Conservation (phyloP, 92 coral and sea anemone genomes). For the Epizoanthus fatuus region DNA sequence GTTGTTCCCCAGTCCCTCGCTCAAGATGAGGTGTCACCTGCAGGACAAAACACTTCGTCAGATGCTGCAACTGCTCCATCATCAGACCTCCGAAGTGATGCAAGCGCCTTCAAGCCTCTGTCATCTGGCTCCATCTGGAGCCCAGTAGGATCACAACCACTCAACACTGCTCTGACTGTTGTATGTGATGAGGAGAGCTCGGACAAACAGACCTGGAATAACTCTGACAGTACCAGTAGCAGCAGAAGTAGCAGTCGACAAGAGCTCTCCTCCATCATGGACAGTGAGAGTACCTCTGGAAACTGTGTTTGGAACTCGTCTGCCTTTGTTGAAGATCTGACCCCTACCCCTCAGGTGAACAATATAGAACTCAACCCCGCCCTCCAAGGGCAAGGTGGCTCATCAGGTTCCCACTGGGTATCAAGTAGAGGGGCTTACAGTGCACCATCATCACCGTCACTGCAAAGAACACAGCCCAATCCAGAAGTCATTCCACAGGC, state of each 20-base stretch:
- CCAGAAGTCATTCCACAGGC: conserved; percentile 82
- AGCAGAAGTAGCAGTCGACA: conserved; percentile 98
- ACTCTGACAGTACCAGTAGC: conserved; percentile 98
- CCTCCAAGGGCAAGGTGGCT: conserved; percentile 78
- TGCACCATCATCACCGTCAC: conserved; percentile 99
- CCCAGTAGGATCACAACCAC: conserved; percentile 73
- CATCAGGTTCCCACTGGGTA: conserved; percentile 82
- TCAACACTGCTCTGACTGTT: conserved; percentile 75
- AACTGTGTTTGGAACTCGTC: conserved; percentile 84
- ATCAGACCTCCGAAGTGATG: conserved; percentile 68
- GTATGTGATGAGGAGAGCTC: conserved; percentile 87
- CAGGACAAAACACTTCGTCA: conserved; percentile 61
- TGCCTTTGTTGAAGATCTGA: conserved; percentile 86
- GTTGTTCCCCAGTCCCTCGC: conserved; percentile 13
- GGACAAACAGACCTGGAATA: conserved; percentile 96
- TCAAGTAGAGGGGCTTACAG: conserved; percentile 94
- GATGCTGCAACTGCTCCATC: conserved; percentile 42
- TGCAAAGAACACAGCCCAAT: conserved; percentile 88
- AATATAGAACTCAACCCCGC: conserved; percentile 72
- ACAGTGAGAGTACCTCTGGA: conserved; percentile 74
- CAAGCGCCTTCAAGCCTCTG: conserved; percentile 81
- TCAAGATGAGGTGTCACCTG: conserved; percentile 58
- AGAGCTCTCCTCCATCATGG: conserved; percentile 97
- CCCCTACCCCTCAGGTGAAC: conserved; percentile 87
- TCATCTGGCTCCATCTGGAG: conserved; percentile 94